Conservation (phyloP, 2,888 invertebrate genomes). For the Trissolcus japonicus region DNA sequence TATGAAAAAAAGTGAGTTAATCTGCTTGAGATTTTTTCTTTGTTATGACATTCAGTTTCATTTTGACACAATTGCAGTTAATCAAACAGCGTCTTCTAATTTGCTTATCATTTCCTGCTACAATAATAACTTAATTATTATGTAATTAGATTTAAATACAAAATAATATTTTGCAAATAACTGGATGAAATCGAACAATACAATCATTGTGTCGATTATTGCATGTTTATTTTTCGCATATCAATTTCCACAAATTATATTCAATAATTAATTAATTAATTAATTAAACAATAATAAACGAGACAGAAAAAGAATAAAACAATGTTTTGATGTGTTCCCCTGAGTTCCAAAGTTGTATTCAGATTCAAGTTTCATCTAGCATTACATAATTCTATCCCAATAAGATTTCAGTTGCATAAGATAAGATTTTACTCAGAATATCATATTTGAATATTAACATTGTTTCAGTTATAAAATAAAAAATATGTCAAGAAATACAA, state of each 20-base stretch:
- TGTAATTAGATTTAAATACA: slow-evolving; percentile 11
- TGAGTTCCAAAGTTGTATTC: too few species aligned
- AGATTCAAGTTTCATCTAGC: too few species aligned
- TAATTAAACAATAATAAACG: too few species aligned
- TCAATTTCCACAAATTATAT: background rate
- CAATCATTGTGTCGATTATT: background rate
- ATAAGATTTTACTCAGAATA: too few species aligned
- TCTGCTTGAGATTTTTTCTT: background rate
- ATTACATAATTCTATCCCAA: too few species aligned
- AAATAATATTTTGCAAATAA: slow-evolving; percentile 5
- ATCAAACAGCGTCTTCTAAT: background rate
- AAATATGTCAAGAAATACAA: too few species aligned
- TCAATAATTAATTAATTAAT: background rate
- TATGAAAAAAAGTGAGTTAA: too few species aligned
- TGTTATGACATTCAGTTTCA: slow-evolving; percentile 3
- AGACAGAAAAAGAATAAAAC: too few species aligned
- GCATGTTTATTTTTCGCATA: background rate
- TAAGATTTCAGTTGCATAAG: too few species aligned
- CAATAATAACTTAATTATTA: slow-evolving; percentile 10
- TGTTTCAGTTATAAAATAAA: too few species aligned
- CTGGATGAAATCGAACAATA: background rate
- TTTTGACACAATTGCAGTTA: slow-evolving; percentile 7
- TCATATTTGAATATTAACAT: too few species aligned
- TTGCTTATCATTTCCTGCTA: slow-evolving; percentile 13
- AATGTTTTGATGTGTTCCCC: too few species aligned